phyloP scores from a whole-genome alignment of 2,113 vertebrate species.

The Microtus richardsoni region DNA sequence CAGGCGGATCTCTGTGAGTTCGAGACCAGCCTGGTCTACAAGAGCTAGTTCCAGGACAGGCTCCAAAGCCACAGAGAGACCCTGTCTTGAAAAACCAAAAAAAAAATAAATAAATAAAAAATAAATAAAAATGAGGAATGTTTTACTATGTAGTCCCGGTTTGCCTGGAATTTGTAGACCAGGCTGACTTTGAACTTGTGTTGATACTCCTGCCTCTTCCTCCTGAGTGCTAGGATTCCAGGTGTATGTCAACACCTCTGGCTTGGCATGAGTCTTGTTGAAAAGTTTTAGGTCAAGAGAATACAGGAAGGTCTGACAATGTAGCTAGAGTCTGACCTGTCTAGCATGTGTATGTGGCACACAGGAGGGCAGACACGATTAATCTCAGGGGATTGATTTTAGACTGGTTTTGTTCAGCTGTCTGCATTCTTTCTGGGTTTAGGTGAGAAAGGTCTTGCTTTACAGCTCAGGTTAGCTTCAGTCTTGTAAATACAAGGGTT shows the following conservation, averaged over 20 bases:
- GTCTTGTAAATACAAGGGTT: background rate
- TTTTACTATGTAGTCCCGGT: background rate
- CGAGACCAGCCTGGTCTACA: too few relatives aligned
- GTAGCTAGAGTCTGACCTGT: background rate
- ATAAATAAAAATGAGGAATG: too few relatives aligned
- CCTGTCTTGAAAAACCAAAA: too few relatives aligned
- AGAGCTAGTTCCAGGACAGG: too few relatives aligned
- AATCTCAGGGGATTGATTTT: background rate
- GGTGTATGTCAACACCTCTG: background rate
- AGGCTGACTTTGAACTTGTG: background rate
- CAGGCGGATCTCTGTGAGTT: too few relatives aligned
- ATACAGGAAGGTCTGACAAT: background rate
- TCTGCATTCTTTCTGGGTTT: background rate
- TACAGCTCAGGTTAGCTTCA: background rate
- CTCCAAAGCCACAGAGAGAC: too few relatives aligned
- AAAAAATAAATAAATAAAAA: too few relatives aligned
- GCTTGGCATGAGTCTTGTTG: background rate
- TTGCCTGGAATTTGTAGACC: background rate
- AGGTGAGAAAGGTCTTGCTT: background rate
- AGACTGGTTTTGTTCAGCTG: background rate
- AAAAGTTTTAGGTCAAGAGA: conserved; percentile 18
- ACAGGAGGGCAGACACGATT: background rate
- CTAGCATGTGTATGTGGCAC: background rate
- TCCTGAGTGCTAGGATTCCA: background rate
- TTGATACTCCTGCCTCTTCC: background rate